Base-by-base conservation (phyloP, 1,140 invertebrate species). In the Monomorium pharaonis region DNA sequence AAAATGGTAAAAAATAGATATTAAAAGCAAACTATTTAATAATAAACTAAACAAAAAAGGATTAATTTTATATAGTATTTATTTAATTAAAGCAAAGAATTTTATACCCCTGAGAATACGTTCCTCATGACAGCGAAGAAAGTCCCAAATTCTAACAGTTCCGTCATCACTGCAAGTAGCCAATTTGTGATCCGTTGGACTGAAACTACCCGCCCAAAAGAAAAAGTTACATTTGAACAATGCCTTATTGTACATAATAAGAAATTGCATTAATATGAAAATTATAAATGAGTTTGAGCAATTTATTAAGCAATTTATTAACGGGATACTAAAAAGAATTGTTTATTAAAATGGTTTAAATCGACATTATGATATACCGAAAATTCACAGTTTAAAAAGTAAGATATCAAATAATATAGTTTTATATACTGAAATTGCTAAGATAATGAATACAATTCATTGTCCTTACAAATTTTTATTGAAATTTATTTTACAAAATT, bases 161-260 rank as follows among this genome's bases (percentile, higher is more conserved):
- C 99, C 99, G 95, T 99, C 99, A 95, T 99, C 99, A 67, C 99
- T 99, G 96, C 99, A 99, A 30, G 99, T 99, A 12, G 98, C 99
- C 96, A 99, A 98, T 96, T 99, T 99, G 92, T 97, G 97, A 96
- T 99, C 99, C 93, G 98, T 98, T 72, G 99, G 99, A 96, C 99
- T 99, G 96, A 99, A 99, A 97, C 99, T 99, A 96, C 94, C 95
- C 92, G 88, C 88, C 92, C 91, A 95, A 94, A 93, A 89, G 88
- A 91, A 65, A 42, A 67, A 91, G 58, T 92, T 94, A 92, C 72
- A 89, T 86, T 86, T 65, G 78, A 84, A 88, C 80, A 85, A 76
- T 88, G 84, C 58, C 51, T 74, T 84, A 67, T 42, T 67, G 60
- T 77, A 75, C 49, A 60, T 81, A 80, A 44, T 54, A 84, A 70